A percentile compares a stretch with the other conserved stretches of the same genome.
Evolutionary conservation across 2,888 invertebrate species (phyloP).

Genomic region (Chelonus formosanus): DNA sequence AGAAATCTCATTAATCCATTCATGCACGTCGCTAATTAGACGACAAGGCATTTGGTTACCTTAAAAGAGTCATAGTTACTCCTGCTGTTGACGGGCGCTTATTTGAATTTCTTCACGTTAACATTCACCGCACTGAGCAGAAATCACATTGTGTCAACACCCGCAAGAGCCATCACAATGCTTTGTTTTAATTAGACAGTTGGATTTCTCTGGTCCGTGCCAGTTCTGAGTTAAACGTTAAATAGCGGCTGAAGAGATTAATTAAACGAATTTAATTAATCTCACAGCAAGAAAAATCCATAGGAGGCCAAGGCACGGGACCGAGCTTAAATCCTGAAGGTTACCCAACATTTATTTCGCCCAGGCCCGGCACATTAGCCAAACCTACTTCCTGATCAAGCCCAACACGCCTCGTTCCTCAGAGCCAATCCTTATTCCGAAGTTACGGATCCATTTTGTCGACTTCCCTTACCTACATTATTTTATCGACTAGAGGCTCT

Average conservation of each 20-base stretch:
- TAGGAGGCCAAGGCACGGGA: too few species aligned
- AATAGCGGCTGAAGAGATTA: slow-evolving; percentile 66
- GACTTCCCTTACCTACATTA: slow-evolving; percentile 21
- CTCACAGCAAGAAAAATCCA: too few species aligned
- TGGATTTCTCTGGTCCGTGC: slow-evolving; percentile 69
- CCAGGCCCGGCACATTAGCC: too few species aligned
- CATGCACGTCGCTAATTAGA: too few species aligned
- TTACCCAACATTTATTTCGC: too few species aligned
- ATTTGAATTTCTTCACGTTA: slow-evolving; percentile 72
- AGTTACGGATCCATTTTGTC: too few species aligned
- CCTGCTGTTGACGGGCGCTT: slow-evolving; percentile 71
- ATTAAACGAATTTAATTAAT: slow-evolving; percentile 17
- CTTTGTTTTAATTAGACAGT: slow-evolving; percentile 62
- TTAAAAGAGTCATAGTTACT: slow-evolving; percentile 53
- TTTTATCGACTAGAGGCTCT: slow-evolving; percentile 72
- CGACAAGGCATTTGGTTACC: too few species aligned
- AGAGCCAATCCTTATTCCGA: too few species aligned
- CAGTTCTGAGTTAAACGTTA: slow-evolving; percentile 66
- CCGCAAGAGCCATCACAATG: slow-evolving; percentile 72
- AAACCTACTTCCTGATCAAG: too few species aligned
- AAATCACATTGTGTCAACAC: slow-evolving; percentile 72
- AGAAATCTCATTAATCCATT: too few species aligned
- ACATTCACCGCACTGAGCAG: slow-evolving; percentile 71
- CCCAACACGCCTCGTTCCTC: too few species aligned
- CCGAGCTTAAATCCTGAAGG: too few species aligned